Conservation (phyloP, 2,113 vertebrate species). For the Scartelaos histophorus region DNA sequence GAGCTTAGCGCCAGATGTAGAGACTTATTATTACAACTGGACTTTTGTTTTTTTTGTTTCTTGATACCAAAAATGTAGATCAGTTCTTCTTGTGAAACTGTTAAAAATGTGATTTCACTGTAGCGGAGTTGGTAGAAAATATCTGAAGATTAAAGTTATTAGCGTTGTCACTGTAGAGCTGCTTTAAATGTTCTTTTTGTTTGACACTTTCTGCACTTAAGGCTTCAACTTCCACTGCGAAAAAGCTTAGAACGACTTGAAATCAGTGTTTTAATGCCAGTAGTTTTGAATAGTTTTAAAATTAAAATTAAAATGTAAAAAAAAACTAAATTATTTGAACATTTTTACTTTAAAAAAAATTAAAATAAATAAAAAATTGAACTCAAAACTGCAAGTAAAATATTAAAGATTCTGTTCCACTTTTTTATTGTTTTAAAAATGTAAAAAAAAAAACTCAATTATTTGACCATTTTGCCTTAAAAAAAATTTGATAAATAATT, state of each 20-base stretch:
- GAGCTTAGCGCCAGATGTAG: slow-evolving; percentile 18
- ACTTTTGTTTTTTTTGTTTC: slow-evolving; percentile 10
- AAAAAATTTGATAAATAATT: no score
- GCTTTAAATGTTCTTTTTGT: slow-evolving; percentile 2
- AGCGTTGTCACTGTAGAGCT: background rate
- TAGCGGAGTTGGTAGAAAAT: slow-evolving; percentile 8
- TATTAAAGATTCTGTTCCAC: no score
- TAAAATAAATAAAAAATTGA: no score
- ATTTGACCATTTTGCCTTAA: no score
- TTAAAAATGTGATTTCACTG: slow-evolving; percentile 6
- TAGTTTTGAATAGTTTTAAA: background rate
- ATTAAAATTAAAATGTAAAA: no score
- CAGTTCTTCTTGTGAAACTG: slow-evolving; percentile 16
- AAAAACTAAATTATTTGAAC: no score
- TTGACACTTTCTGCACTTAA: slow-evolving; percentile 8
- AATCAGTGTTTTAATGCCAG: background rate
- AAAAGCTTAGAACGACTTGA: background rate
- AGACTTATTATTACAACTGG: background rate
- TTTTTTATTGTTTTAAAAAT: no score
- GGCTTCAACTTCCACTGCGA: background rate
- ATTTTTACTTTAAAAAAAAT: no score
- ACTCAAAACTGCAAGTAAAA: no score
- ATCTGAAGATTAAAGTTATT: background rate
- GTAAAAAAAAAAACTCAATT: no score
- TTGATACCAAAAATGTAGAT: slow-evolving; percentile 31